phyloP scores from a whole-genome alignment of 2,113 vertebrate species.

The Falco punctatus region DNA sequence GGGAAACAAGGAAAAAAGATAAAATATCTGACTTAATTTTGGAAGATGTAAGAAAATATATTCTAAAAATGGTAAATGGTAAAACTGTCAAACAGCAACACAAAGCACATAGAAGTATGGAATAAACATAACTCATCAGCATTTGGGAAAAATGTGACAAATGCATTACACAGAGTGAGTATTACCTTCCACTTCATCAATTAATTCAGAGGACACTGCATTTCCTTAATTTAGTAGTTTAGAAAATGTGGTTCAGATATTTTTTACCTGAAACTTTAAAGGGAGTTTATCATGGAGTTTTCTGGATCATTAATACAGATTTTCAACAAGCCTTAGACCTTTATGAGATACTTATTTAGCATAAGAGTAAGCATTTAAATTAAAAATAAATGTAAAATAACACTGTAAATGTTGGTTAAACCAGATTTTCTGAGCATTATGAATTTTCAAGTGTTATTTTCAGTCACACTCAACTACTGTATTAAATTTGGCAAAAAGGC shows the following conservation, averaged over 20 bases:
- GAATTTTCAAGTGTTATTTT: neutral
- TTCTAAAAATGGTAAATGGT: neutral
- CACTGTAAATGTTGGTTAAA: neutral
- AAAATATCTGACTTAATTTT: neutral
- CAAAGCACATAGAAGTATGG: neutral
- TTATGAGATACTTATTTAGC: neutral
- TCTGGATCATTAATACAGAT: neutral
- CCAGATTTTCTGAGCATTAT: neutral
- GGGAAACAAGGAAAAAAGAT: neutral
- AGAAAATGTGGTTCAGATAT: neutral
- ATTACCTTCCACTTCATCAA: neutral
- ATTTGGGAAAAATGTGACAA: neutral
- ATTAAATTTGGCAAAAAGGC: neutral
- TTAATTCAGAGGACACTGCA: neutral
- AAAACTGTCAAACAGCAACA: neutral
- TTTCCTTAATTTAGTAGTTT: neutral
- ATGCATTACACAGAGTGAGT: neutral
- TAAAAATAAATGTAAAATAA: neutral
- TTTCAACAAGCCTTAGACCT: neutral
- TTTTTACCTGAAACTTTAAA: neutral
- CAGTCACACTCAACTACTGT: neutral
- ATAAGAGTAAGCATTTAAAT: neutral
- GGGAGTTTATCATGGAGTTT: neutral
- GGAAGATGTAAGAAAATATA: neutral
- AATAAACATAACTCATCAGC: neutral